Conservation (phyloP, 2,797 vertebrate genomes). For the Helostoma temminkii region DNA sequence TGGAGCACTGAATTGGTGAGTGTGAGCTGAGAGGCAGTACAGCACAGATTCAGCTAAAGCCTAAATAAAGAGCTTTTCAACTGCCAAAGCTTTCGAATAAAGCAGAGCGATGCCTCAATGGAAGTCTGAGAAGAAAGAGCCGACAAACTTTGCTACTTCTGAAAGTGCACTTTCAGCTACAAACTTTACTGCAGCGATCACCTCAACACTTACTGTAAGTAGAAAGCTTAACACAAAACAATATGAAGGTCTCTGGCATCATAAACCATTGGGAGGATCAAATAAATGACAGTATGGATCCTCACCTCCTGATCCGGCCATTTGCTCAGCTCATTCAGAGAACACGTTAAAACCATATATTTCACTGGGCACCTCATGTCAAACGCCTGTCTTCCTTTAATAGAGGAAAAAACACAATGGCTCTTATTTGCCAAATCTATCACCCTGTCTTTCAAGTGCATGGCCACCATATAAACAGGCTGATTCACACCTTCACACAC, state of each 20-base stretch:
- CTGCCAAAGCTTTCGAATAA: slow-evolving; percentile 26
- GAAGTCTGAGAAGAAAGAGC: slow-evolving; percentile 10
- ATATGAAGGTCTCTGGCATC: slow-evolving; percentile 8
- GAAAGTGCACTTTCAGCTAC: slow-evolving; percentile 1
- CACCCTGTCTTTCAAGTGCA: slow-evolving; percentile 88
- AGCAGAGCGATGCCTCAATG: slow-evolving; percentile 21
- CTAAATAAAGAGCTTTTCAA: slow-evolving; percentile 49
- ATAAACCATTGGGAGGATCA: slow-evolving; percentile 53
- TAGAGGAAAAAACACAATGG: slow-evolving; percentile 68
- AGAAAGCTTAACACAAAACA: neutral
- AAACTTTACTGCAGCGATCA: neutral
- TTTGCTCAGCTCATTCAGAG: slow-evolving; percentile 74
- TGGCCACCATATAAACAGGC: slow-evolving; percentile 82
- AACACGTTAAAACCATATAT: slow-evolving; percentile 74
- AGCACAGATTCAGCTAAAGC: slow-evolving; percentile 20
- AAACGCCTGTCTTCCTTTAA: slow-evolving; percentile 82
- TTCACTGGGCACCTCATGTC: slow-evolving; percentile 69
- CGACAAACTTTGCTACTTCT: slow-evolving; percentile 8
- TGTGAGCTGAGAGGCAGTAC: slow-evolving; percentile 22
- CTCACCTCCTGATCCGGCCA: slow-evolving; percentile 62
- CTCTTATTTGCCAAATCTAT: slow-evolving; percentile 82
- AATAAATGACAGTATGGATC: slow-evolving; percentile 52
- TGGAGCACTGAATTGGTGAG: neutral
- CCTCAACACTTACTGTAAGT: slow-evolving; percentile 1
- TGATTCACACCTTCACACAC: slow-evolving; percentile 83